These are phyloP conservation scores for Xestia xanthographa DNA, from an alignment of 2,888 invertebrate species.

Conservation along the genomic window DNA sequence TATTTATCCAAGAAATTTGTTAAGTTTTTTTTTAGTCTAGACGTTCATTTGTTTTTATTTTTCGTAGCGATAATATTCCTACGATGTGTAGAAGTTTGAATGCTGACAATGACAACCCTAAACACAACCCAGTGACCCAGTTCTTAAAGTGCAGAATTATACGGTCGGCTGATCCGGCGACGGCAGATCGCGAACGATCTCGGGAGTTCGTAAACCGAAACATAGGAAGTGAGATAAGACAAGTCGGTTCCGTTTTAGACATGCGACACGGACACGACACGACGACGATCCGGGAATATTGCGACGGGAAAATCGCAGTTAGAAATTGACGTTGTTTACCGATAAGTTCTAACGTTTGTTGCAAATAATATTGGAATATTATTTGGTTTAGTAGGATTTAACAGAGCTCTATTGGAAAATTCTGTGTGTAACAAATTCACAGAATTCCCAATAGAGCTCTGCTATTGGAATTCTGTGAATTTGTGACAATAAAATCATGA, in stretches of 20 bases:
- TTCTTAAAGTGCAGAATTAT: constrained; percentile 69
- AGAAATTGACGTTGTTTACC: constrained; percentile 19
- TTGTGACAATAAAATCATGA: neutral
- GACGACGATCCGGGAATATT: constrained; percentile 50
- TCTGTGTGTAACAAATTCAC: neutral
- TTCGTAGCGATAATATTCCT: neutral
- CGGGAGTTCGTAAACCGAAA: constrained; percentile 68
- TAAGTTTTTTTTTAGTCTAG: neutral
- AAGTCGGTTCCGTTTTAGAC: constrained; percentile 63
- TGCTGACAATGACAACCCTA: constrained; percentile 44
- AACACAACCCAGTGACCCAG: constrained; percentile 72
- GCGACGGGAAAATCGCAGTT: constrained; percentile 9
- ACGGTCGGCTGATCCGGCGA: constrained; percentile 68
- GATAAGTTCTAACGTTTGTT: constrained; percentile 26
- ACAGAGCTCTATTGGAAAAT: constrained; percentile 5
- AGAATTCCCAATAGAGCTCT: neutral
- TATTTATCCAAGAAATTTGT: neutral
- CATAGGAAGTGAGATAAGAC: constrained; percentile 68
- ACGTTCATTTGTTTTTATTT: neutral
- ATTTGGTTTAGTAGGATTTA: constrained; percentile 16
- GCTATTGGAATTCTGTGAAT: neutral
- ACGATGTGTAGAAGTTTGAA: constrained; percentile 32
- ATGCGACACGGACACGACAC: constrained; percentile 57
- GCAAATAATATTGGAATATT: constrained; percentile 2
- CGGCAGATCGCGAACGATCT: constrained; percentile 70